A percentile compares a stretch with the other conserved stretches of the same genome.
Evolutionary conservation across 1,140 invertebrate genomes (phyloP).

Genomic region (Solenopsis fugax): DNA sequence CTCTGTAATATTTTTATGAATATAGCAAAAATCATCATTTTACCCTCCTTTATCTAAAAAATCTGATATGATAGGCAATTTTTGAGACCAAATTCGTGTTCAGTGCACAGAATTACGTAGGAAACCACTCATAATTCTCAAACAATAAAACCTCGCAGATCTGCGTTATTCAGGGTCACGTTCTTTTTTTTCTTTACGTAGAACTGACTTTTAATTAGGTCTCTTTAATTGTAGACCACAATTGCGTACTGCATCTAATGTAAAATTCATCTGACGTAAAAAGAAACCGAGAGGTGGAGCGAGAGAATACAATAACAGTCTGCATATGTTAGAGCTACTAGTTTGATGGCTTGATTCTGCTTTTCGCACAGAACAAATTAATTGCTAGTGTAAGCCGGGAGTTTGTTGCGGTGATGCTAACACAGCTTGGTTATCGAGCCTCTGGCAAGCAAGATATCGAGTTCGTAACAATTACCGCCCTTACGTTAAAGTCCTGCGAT

Average conservation of each 20-base stretch:
- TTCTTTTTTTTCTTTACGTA: too few relatives aligned
- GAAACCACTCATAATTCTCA: too few relatives aligned
- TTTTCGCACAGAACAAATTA: slow-evolving; percentile 48
- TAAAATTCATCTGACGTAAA: background rate
- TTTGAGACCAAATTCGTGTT: too few relatives aligned
- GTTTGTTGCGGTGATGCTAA: slow-evolving; percentile 36
- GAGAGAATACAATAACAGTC: background rate
- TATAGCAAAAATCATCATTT: too few relatives aligned
- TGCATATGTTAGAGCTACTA: background rate
- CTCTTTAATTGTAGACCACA: background rate
- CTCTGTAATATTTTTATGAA: too few relatives aligned
- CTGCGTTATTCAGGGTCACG: too few relatives aligned
- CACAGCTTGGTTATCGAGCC: slow-evolving; percentile 46
- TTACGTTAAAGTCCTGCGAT: slow-evolving; percentile 47
- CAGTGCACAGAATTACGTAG: too few relatives aligned
- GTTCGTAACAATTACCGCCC: slow-evolving; percentile 56
- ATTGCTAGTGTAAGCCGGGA: slow-evolving; percentile 30
- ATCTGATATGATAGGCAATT: too few relatives aligned
- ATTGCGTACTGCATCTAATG: background rate
- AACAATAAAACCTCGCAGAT: too few relatives aligned
- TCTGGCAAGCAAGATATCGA: slow-evolving; percentile 54
- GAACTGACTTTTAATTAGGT: background rate
- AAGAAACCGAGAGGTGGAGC: background rate
- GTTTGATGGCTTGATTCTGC: slow-evolving; percentile 4
- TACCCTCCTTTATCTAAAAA: too few relatives aligned